Conservation (phyloP, 2,797 vertebrate genomes). For the Pseudomugil tenellus region DNA sequence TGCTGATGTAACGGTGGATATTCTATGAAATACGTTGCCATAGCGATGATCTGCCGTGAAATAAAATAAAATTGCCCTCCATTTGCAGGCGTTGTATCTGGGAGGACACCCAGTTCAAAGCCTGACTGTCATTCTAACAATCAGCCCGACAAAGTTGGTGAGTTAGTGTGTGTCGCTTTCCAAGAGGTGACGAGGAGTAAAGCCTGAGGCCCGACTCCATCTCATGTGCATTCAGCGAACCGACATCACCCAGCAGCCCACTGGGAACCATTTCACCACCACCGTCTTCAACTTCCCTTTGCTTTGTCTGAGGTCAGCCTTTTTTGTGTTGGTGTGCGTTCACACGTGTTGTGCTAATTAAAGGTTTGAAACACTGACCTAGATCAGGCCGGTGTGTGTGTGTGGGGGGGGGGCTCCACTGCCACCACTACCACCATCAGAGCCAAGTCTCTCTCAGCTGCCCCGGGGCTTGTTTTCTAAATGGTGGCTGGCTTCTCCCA, state of each 20-base stretch:
- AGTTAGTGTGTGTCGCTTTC: slow-evolving; percentile 15
- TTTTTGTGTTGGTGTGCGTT: not conserved
- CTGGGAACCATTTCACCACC: not conserved
- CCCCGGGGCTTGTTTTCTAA: slow-evolving; percentile 7
- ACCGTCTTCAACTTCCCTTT: slow-evolving; percentile 5
- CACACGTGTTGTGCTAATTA: slow-evolving; percentile 13
- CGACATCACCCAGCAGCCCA: slow-evolving; percentile 14
- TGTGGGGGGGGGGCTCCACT: too few relatives aligned
- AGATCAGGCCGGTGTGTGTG: slow-evolving; percentile 28
- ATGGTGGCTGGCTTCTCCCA: slow-evolving; percentile 1
- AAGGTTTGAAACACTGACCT: slow-evolving; percentile 52
- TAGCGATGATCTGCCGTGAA: slow-evolving; percentile 24
- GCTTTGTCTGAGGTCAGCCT: not conserved
- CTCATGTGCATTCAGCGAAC: slow-evolving; percentile 26
- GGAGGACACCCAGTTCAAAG: slow-evolving; percentile 38
- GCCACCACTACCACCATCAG: slow-evolving; percentile 1
- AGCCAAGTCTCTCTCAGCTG: slow-evolving; percentile 5
- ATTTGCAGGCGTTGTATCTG: slow-evolving; percentile 62
- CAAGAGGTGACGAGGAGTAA: slow-evolving; percentile 15
- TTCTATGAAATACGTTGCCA: slow-evolving; percentile 20
- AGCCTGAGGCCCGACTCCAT: slow-evolving; percentile 9
- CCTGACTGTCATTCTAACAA: slow-evolving; percentile 46
- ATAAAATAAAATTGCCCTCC: slow-evolving; percentile 47
- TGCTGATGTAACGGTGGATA: slow-evolving; percentile 40
- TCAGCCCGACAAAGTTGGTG: slow-evolving; percentile 15